Conservation (phyloP, 1,140 invertebrate genomes). For the Bombus pascuorum region DNA sequence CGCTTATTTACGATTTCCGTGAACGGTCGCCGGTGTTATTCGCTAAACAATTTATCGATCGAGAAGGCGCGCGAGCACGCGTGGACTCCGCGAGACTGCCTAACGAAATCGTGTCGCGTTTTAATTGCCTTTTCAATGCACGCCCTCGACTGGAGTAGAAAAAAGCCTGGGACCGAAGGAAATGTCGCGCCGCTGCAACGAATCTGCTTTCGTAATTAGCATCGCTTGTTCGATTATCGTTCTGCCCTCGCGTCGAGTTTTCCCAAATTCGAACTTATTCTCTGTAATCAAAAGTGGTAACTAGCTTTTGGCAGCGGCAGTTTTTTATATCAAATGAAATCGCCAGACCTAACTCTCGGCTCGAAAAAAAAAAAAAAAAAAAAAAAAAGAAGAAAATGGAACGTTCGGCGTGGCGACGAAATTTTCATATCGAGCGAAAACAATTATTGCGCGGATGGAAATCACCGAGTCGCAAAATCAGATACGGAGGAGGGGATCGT, state of each 20-base stretch:
- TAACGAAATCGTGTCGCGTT: constrained; percentile 28
- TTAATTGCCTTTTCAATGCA: constrained; percentile 28
- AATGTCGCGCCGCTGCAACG: constrained; percentile 14
- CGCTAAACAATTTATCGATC: constrained; percentile 28
- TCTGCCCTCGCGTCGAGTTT: background rate
- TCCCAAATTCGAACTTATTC: background rate
- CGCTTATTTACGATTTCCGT: constrained; percentile 35
- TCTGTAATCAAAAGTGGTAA: background rate
- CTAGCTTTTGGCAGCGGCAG: background rate
- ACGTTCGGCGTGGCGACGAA: background rate
- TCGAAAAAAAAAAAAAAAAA: background rate
- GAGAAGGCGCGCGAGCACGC: too few species aligned
- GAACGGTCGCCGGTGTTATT: background rate
- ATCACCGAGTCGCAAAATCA: constrained; percentile 9
- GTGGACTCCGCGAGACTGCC: background rate
- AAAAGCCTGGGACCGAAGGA: background rate
- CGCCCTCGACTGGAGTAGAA: background rate
- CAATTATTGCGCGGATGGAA: background rate
- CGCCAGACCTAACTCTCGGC: background rate
- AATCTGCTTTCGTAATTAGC: constrained; percentile 15
- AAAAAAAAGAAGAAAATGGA: too few species aligned
- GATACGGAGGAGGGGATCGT: background rate
- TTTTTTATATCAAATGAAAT: background rate
- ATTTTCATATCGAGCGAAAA: background rate
- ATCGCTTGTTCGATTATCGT: constrained; percentile 18